Percentiles rank a stretch among this genome's conserved stretches.
Conservation (phyloP, 1,140 invertebrate species). For the Chironomus striatipennis region DNA sequence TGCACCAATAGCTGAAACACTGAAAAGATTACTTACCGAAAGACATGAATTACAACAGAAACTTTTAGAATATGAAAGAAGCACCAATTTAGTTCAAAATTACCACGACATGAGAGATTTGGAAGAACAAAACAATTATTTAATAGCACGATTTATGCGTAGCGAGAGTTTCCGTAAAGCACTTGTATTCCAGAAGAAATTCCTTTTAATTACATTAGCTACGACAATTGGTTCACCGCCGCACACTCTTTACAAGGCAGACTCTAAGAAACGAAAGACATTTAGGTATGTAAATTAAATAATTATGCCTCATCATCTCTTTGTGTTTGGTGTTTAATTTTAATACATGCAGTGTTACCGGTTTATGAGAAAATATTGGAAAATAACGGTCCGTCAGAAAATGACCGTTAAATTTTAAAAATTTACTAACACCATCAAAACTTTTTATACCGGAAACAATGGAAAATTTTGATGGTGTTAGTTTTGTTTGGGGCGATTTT, state of each 20-base stretch:
- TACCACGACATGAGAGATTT: constrained; percentile 31
- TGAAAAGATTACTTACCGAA: constrained; percentile 42
- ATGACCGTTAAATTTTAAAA: too few species aligned
- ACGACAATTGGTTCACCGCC: constrained; percentile 50
- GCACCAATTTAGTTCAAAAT: constrained; percentile 29
- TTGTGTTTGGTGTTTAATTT: too few species aligned
- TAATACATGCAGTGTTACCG: too few species aligned
- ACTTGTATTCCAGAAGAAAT: constrained; percentile 75
- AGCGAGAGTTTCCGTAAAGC: constrained; percentile 74
- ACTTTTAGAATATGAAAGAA: constrained; percentile 37
- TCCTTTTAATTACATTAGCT: constrained; percentile 60
- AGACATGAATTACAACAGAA: constrained; percentile 40
- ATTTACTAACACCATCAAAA: too few species aligned
- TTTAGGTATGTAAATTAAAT: constrained; percentile 36
- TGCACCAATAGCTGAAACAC: constrained; percentile 43
- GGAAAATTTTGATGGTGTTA: too few species aligned
- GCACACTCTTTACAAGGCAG: constrained; percentile 29
- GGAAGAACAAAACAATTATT: constrained; percentile 46
- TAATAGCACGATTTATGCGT: constrained; percentile 66
- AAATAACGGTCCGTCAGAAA: too few species aligned
- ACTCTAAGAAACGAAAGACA: constrained; percentile 34
- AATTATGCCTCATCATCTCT: too few species aligned
- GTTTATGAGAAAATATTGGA: too few species aligned
- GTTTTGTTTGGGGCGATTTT: too few species aligned
- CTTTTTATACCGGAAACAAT: too few species aligned